A percentile compares a stretch with the other conserved stretches of the same genome.
Evolutionary conservation across 2,888 invertebrate species (phyloP).

Genomic region (Cryptocheilus praepositus): DNA sequence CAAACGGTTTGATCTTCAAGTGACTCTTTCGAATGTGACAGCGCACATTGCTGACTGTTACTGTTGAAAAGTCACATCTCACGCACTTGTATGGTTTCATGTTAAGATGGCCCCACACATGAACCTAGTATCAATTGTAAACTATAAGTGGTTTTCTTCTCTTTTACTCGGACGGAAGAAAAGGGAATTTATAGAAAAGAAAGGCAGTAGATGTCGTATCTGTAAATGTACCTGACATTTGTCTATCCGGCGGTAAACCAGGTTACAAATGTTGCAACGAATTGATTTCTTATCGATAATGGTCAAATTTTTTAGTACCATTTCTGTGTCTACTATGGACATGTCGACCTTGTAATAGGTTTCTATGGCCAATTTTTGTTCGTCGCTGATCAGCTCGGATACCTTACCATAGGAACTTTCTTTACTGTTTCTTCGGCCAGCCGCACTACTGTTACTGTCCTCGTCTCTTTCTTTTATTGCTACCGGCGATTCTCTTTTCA

Average conservation of each 20-base stretch:
- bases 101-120: conserved; percentile 65
- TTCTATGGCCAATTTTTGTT: conserved; percentile 63
- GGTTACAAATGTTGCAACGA: conserved; percentile 59
- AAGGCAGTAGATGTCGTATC: neutral
- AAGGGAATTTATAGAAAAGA: neutral
- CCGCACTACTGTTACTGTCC: neutral
- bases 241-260: conserved; percentile 58
- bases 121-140: conserved; percentile 50
- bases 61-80: conserved; percentile 62
- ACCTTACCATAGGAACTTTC: conserved; percentile 55
- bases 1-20: conserved; percentile 66
- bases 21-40: conserved; percentile 68
- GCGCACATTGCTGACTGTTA: conserved; percentile 65
- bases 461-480: neutral
- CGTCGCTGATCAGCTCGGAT: conserved; percentile 62
- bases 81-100: conserved; percentile 66
- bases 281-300: conserved; percentile 54
- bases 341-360: conserved; percentile 58
- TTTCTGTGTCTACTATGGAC: conserved; percentile 52
- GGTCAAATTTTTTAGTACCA: conserved; percentile 53
- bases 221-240: conserved; percentile 57
- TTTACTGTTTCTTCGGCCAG: conserved; percentile 27
- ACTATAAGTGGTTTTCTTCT: neutral
- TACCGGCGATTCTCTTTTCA: neutral
- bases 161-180: neutral